phyloP scores from a whole-genome alignment of 2,797 vertebrate genomes.

The Argyrosomus regius region DNA sequence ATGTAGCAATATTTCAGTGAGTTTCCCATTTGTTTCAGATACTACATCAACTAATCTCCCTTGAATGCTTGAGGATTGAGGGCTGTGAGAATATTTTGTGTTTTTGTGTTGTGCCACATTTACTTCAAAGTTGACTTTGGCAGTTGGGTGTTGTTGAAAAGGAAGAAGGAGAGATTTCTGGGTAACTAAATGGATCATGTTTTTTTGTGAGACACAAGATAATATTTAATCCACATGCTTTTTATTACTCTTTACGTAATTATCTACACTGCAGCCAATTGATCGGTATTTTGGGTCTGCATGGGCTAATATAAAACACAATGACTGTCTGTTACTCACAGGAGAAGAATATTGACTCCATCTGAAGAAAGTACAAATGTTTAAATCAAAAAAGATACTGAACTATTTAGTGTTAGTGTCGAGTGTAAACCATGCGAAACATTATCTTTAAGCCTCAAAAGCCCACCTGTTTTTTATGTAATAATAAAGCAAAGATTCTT shows the following conservation, averaged over 20 bases:
- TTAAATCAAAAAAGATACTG: slow-evolving; percentile 16
- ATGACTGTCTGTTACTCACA: slow-evolving; percentile 6
- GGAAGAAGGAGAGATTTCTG: slow-evolving; percentile 3
- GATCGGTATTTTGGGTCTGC: slow-evolving; percentile 25
- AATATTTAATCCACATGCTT: slow-evolving; percentile 44
- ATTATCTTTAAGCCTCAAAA: neutral
- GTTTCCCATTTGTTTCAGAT: slow-evolving; percentile 23
- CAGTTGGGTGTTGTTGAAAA: slow-evolving; percentile 7
- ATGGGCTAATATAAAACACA: slow-evolving; percentile 34
- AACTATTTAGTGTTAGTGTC: slow-evolving; percentile 1
- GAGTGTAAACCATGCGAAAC: neutral
- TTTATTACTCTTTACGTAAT: slow-evolving; percentile 42
- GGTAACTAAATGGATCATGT: neutral
- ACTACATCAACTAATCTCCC: neutral
- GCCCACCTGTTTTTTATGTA: neutral
- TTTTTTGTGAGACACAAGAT: slow-evolving; percentile 17
- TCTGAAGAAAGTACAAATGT: slow-evolving; percentile 17
- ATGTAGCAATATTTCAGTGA: slow-evolving; percentile 7
- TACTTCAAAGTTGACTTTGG: slow-evolving; percentile 14
- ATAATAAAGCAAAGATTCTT: neutral
- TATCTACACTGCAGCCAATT: slow-evolving; percentile 23
- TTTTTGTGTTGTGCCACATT: slow-evolving; percentile 2
- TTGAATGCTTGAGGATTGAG: slow-evolving; percentile 4
- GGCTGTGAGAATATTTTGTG: neutral
- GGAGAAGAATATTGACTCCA: slow-evolving; percentile 25